Evolutionary conservation across 1,140 invertebrate species (phyloP).

Genomic region (Aphaenogaster floridana): DNA sequence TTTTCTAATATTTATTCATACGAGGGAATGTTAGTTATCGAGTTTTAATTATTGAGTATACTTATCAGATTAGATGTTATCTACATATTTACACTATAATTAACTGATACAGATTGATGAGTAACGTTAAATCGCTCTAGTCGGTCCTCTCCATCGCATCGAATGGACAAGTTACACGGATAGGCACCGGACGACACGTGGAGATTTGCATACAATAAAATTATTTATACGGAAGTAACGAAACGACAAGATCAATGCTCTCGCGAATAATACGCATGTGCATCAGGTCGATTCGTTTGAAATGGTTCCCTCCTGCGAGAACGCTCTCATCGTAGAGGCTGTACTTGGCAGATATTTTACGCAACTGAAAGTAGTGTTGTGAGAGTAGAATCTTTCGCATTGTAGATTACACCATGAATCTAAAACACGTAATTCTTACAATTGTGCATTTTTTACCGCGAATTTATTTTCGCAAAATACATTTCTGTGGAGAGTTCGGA

Average conservation of each 20-base stretch:
- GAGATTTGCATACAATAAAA: slow-evolving; percentile 65
- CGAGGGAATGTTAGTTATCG: not conserved
- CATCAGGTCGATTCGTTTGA: slow-evolving; percentile 34
- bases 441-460: slow-evolving; percentile 25
- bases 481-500: slow-evolving; percentile 48
- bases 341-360: slow-evolving; percentile 40
- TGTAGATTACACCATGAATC: slow-evolving; percentile 31
- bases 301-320: slow-evolving; percentile 3
- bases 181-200: slow-evolving; percentile 29
- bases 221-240: slow-evolving; percentile 56
- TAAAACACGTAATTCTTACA: slow-evolving; percentile 11
- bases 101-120: no score
- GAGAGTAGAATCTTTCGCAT: slow-evolving; percentile 26
- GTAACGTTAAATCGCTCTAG: not conserved
- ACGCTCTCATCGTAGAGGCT: slow-evolving; percentile 1
- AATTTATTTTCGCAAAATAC: slow-evolving; percentile 56
- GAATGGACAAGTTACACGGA: slow-evolving; percentile 18
- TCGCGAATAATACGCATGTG: slow-evolving; percentile 35
- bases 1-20: not conserved
- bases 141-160: slow-evolving; percentile 59
- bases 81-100: not conserved
- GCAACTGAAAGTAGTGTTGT: slow-evolving; percentile 10
- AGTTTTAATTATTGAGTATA: not conserved
- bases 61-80: not conserved
- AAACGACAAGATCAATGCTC: slow-evolving; percentile 38